Evolutionary conservation across 2,888 invertebrate species (phyloP).

Genomic region (Gymnoscelis rufifasciata): DNA sequence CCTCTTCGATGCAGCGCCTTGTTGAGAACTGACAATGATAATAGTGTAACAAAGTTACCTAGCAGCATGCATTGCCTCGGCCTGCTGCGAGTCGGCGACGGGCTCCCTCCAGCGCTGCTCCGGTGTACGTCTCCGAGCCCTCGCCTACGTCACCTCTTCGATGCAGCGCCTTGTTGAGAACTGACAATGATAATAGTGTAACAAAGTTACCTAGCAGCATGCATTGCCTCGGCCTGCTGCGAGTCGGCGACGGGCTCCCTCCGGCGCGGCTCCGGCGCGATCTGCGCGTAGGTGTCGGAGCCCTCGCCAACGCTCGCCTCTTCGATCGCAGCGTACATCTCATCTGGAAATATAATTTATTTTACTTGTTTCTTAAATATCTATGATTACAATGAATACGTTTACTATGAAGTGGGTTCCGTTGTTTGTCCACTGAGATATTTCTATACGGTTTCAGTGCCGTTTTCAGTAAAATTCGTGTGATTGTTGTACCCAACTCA

Average conservation of each 20-base stretch:
- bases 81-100: conserved; percentile 33
- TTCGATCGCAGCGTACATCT: conserved; percentile 94
- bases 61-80: conserved; percentile 38
- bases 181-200: too few species aligned
- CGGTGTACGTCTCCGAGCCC: conserved; percentile 89
- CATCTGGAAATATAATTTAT: conserved; percentile 75
- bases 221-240: conserved; percentile 34
- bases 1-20: conserved; percentile 94
- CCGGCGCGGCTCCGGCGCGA: conserved; percentile 70
- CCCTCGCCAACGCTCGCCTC: conserved; percentile 85
- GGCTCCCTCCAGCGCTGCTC: conserved; percentile 45
- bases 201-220: conserved; percentile 49
- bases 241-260: conserved; percentile 35
- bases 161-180: too few species aligned
- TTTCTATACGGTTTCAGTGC: too few species aligned
- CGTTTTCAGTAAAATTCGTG: too few species aligned
- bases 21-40: too few species aligned
- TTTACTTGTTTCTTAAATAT: too few species aligned
- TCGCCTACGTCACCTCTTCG: conserved; percentile 85
- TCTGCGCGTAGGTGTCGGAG: conserved; percentile 93
- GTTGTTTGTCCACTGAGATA: too few species aligned
- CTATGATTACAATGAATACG: too few species aligned
- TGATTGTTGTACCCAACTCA: too few species aligned
- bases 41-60: too few species aligned
- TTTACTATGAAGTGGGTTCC: too few species aligned